Conservation (phyloP, 2,888 invertebrate genomes). For the Asteroscopus sphinx region DNA sequence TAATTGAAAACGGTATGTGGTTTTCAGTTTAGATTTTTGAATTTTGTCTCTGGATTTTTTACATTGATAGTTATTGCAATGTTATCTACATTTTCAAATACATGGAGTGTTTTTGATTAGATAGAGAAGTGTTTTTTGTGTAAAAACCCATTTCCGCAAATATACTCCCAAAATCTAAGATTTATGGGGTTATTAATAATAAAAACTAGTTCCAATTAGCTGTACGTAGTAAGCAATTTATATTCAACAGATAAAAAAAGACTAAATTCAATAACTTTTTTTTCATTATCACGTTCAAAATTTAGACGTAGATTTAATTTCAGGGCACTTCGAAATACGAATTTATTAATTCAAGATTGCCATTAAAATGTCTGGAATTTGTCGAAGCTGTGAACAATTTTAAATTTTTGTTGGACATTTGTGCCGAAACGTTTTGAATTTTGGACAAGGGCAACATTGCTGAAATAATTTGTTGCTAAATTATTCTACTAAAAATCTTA, state of each 20-base stretch:
- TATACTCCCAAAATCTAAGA: too few species aligned
- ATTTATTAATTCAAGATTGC: conserved; percentile 34
- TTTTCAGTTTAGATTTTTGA: conserved; percentile 41
- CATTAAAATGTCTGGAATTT: conserved; percentile 22
- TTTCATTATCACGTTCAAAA: background rate
- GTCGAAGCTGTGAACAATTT: conserved; percentile 36
- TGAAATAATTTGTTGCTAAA: conserved; percentile 34
- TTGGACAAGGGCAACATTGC: conserved; percentile 8
- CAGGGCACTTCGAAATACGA: conserved; percentile 15
- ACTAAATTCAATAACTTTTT: background rate
- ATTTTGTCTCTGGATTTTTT: conserved; percentile 16
- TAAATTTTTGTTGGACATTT: conserved; percentile 21
- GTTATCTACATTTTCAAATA: too few species aligned
- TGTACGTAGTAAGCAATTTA: too few species aligned
- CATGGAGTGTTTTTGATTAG: too few species aligned
- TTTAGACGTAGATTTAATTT: conserved; percentile 7
- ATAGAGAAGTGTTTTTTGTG: too few species aligned
- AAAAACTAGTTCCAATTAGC: too few species aligned
- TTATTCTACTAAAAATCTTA: conserved; percentile 18
- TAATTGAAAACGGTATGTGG: conserved; percentile 59
- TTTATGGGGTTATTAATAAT: too few species aligned
- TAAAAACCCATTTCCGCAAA: too few species aligned
- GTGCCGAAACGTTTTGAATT: conserved; percentile 31
- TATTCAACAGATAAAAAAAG: background rate
- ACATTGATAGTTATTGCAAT: background rate